Conservation (phyloP, 2,113 vertebrate genomes). For the Circaetus gallicus region DNA sequence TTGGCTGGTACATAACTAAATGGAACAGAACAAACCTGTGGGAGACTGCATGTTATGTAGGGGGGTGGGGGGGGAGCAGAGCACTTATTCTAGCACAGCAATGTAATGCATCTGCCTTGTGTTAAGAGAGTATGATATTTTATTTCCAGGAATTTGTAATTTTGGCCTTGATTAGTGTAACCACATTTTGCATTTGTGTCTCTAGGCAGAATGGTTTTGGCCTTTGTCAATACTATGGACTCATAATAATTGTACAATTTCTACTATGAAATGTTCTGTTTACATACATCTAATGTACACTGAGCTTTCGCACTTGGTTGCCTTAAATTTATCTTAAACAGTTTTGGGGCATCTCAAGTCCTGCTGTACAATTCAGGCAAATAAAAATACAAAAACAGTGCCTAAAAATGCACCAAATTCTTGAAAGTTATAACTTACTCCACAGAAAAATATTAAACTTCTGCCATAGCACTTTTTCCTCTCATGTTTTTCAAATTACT, state of each 20-base stretch:
- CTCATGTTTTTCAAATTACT: not conserved
- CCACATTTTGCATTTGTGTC: not conserved
- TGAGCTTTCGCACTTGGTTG: constrained; percentile 64
- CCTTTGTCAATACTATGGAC: not conserved
- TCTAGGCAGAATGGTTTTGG: constrained; percentile 20
- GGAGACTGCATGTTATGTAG: not conserved
- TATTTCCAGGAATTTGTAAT: not conserved
- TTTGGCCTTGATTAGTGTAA: not conserved
- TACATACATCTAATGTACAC: constrained; percentile 37
- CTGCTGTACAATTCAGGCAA: constrained; percentile 36
- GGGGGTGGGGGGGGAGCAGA: not conserved
- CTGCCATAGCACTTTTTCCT: constrained; percentile 40
- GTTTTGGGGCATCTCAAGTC: constrained; percentile 47
- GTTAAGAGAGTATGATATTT: not conserved
- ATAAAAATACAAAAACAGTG: constrained; percentile 50
- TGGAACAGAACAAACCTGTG: not conserved
- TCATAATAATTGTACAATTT: constrained; percentile 18
- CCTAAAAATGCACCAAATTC: constrained; percentile 51
- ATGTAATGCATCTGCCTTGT: not conserved
- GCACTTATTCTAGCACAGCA: not conserved
- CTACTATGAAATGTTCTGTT: constrained; percentile 48
- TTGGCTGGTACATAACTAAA: not conserved
- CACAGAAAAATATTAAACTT: constrained; percentile 22
- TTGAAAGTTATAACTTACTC: not conserved
- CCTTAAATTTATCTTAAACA: constrained; percentile 69